Evolutionary conservation across 1,140 invertebrate species (phyloP).

Genomic region (Sweltsa coloradensis): DNA sequence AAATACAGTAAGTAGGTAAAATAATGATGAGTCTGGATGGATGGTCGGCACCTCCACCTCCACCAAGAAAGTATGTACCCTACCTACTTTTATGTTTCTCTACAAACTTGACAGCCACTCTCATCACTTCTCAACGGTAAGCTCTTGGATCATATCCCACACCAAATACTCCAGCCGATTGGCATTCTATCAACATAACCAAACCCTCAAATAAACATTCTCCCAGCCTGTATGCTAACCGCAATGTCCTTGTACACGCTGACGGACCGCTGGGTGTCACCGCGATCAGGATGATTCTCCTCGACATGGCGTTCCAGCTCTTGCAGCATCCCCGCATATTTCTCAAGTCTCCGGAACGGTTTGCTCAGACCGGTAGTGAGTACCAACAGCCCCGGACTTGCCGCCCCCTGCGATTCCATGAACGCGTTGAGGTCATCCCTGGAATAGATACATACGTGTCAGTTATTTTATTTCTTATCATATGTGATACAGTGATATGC

Average conservation of each 20-base stretch:
- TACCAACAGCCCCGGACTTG: conserved; percentile 71
- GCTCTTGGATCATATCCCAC: too few species aligned
- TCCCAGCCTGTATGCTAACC: conserved; percentile 42
- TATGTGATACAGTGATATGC: background rate
- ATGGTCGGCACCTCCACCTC: too few species aligned
- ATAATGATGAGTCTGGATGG: too few species aligned
- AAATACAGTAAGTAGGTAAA: too few species aligned
- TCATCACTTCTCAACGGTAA: too few species aligned
- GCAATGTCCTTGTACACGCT: conserved; percentile 90
- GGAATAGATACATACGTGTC: conserved; percentile 19
- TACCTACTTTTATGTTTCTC: too few species aligned
- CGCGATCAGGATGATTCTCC: conserved; percentile 89
- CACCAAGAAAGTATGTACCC: too few species aligned
- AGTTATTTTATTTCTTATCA: conserved; percentile 1
- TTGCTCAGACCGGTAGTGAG: conserved; percentile 86
- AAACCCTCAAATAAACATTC: too few species aligned
- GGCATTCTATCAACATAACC: too few species aligned
- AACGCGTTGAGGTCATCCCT: conserved; percentile 76
- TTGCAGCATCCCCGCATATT: conserved; percentile 87
- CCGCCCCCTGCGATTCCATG: conserved; percentile 76
- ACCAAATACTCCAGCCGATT: too few species aligned
- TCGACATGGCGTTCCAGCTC: conserved; percentile 91
- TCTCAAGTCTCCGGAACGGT: conserved; percentile 88
- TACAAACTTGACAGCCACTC: too few species aligned
- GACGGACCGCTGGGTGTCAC: conserved; percentile 89